Evolutionary conservation across 2,888 invertebrate species (phyloP).

Genomic region (Cheiracanthium punctorium): DNA sequence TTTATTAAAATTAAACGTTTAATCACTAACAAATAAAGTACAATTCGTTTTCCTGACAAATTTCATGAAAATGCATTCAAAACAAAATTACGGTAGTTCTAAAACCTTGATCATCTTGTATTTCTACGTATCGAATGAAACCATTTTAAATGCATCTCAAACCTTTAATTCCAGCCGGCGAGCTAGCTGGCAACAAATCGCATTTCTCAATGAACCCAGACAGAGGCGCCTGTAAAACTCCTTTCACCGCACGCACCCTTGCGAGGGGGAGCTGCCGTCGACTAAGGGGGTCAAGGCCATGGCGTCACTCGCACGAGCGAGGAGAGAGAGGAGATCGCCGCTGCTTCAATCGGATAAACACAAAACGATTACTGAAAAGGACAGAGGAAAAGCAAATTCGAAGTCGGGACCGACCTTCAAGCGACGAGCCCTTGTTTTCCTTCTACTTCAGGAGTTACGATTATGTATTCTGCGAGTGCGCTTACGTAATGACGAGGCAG

Average conservation of each 20-base stretch:
- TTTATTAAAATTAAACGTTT: no score
- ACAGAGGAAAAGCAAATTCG: background rate
- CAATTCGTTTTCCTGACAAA: no score
- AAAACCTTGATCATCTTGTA: no score
- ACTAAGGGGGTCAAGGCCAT: constrained; percentile 48
- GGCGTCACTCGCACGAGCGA: constrained; percentile 2
- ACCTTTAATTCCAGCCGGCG: no score
- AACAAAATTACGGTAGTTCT: no score
- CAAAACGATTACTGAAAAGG: constrained; percentile 13
- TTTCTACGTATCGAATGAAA: no score
- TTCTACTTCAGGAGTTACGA: constrained; percentile 11
- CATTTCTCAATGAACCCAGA: background rate
- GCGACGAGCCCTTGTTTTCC: constrained; percentile 8
- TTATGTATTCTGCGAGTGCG: constrained; percentile 5
- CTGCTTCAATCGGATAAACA: constrained; percentile 26
- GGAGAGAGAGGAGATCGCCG: background rate
- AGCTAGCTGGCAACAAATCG: background rate
- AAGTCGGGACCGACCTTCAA: background rate
- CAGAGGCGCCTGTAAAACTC: constrained; percentile 51
- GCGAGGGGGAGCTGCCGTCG: constrained; percentile 42
- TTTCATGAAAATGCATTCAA: no score
- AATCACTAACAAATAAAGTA: no score
- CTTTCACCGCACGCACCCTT: constrained; percentile 13
- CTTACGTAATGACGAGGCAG: background rate
- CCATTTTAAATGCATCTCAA: no score